Conservation (phyloP, 2,113 vertebrate species). For the Hylia prasina region DNA sequence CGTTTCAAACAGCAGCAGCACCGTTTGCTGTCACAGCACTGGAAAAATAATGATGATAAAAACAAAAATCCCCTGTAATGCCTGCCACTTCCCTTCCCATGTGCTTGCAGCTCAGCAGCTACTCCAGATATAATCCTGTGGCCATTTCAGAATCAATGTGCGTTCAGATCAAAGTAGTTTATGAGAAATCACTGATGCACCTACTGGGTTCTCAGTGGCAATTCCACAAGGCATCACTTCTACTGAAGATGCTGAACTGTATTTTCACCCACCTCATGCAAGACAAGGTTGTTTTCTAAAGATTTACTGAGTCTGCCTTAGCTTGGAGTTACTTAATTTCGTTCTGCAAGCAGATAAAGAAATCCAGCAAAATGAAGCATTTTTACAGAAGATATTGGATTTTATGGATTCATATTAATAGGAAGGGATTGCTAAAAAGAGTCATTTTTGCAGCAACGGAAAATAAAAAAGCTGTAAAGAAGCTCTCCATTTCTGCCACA, state of each 20-base stretch:
- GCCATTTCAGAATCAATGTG: conserved; percentile 34
- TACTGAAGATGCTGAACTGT: not conserved
- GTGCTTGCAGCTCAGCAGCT: not conserved
- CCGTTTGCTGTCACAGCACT: not conserved
- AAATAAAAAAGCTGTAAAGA: not conserved
- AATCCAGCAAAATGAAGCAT: not conserved
- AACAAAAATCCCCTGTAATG: not conserved
- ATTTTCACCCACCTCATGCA: not conserved
- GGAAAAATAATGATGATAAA: not conserved
- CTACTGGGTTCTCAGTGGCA: not conserved
- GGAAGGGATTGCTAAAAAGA: not conserved
- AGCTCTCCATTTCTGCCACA: not conserved
- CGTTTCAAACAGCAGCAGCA: not conserved
- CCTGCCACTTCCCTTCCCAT: not conserved
- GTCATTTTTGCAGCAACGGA: not conserved
- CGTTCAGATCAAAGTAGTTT: conserved; percentile 7
- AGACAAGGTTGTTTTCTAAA: not conserved
- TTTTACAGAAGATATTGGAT: not conserved
- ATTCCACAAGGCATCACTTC: not conserved
- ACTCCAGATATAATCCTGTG: not conserved
- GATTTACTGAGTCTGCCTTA: not conserved
- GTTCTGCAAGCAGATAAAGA: not conserved
- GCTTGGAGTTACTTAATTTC: not conserved
- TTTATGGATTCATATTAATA: not conserved
- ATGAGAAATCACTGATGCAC: not conserved